These are phyloP conservation scores for Cirrhinus molitorella DNA, from an alignment of 2,797 vertebrate genomes.

Conservation along the genomic window DNA sequence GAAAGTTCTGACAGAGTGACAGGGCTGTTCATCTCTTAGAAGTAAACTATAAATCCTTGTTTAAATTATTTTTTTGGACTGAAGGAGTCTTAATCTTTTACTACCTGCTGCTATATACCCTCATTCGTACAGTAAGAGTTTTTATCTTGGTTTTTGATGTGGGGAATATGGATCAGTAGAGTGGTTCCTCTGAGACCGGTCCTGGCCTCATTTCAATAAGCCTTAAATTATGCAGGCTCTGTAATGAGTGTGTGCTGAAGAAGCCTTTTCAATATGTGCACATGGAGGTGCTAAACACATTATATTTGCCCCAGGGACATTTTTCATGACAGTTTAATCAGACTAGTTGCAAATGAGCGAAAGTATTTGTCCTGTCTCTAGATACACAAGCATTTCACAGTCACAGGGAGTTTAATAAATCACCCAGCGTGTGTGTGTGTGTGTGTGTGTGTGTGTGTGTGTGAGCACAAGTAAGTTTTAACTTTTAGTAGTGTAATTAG, in stretches of 20 bases:
- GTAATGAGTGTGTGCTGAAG: slow-evolving; percentile 68
- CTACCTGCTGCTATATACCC: not conserved
- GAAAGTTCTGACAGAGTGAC: not conserved
- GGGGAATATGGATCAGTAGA: not conserved
- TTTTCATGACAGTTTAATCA: slow-evolving; percentile 77
- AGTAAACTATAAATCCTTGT: not conserved
- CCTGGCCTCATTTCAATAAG: slow-evolving; percentile 44
- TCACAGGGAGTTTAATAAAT: slow-evolving; percentile 62
- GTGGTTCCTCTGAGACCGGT: slow-evolving; percentile 9
- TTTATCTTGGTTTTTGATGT: slow-evolving; percentile 8
- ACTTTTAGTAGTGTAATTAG: slow-evolving; percentile 6
- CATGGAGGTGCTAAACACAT: slow-evolving; percentile 71
- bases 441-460: slow-evolving; percentile 27
- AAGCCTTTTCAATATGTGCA: slow-evolving; percentile 66
- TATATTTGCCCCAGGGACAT: slow-evolving; percentile 66
- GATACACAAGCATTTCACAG: slow-evolving; percentile 31
- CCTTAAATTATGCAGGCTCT: slow-evolving; percentile 64
- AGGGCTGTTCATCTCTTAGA: not conserved
- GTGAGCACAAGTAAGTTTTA: not conserved
- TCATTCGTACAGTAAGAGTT: not conserved
- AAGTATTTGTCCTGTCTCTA: slow-evolving; percentile 56
- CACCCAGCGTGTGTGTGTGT: slow-evolving; percentile 50
- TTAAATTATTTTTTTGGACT: not conserved
- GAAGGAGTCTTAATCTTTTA: not conserved
- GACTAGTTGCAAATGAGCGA: slow-evolving; percentile 67